Base-by-base conservation (phyloP, 2,797 vertebrate genomes). In the Aplochiton taeniatus region DNA sequence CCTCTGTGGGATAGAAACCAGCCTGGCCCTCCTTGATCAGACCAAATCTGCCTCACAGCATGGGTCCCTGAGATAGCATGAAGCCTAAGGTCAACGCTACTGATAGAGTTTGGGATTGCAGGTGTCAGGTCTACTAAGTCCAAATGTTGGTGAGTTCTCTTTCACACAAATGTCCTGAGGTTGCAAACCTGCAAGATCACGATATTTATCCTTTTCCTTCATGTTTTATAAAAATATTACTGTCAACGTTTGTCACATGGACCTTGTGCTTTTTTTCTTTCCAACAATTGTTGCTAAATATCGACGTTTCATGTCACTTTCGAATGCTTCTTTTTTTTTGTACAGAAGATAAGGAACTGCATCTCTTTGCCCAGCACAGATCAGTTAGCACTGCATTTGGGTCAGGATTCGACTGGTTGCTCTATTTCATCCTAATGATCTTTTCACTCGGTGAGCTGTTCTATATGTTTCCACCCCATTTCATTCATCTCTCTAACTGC, bases 1-100 rank as follows among this genome's bases (percentile, higher is more conserved):
- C 13, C 31, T 43, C 64, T 47, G 17, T 12, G 58, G 86, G 83
- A 87, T 84, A 83, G 65, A 68, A 81, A 78, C 83, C 87, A 81
- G 79, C 78, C 82, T 69, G 75, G 75, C 72, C 65, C 79, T 80
- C 79, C 80, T 80, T 86, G 86, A 83, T 77, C 78, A 82, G 84
- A 80, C 83, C 73, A 51, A 56, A 48, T 14, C 49, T 20, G 20
- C 18, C 41, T 19, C 16, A 52, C 53, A 52, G 52, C 41, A 45
- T 5, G 11, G 44, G 11, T 0, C 14, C 11, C 41, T 68, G 81
- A 79, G 73, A 66, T 64, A 62, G 59, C 65, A 31, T 31, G 31
- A 31, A 31, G 31, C 31, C 3, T 31, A 31, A 31, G 2, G 31
- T 31, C 6, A 31, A 31, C 2, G 31, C 31, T 31, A 31, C 31